Evolutionary conservation across 2,113 vertebrate genomes (phyloP), one percentile per base, ranked within the genome.

Genomic region (Gopherus flavomarginatus): DNA sequence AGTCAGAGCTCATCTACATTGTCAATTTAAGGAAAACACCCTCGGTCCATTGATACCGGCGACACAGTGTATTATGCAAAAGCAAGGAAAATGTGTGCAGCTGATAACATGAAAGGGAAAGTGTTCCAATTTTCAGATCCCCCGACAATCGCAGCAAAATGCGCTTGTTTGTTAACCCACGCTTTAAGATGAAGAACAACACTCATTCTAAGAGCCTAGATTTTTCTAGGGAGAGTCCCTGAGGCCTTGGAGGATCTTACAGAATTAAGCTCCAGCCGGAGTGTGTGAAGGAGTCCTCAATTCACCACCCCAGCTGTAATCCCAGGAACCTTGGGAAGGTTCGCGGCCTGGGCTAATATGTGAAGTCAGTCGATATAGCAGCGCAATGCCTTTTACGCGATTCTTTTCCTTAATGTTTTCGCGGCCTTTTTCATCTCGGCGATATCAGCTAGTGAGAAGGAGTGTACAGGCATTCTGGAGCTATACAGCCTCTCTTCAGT

Each of bases 391-490:
- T 88, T 89, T 82, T 77, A 50, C 47, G 44, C 8, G 50, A 88
- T 91, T 89, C 50, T 72, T 53, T 85, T 35, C 87, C 81, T 62
- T 85, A 38, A 44, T 8, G 52, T 95, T 89, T 83, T 27, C 87
- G 79, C 12, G 29, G 56, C 53, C 38, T 78, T 88, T 94, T 95
- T 90, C 52, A 31, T 83, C 89, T 44, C 0, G 1, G 3, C 53
- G 81, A 42, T 90, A 57, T n/a, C 75, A 31, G 83, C 27, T 90
- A 84, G 92, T 82, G 78, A 96, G 92, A 77, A 96, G 96, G 89
- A 95, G 96, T 97, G 98, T 98, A 97, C 75, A 98, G 98, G 98
- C 98, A 98, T 98, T 96, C 97, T 97, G 87, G 21, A 84, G 96
- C 97, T 97, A 97, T 96, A 94, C 96, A 81, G 92, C 96, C 96